Conservation (phyloP, 2,888 invertebrate species). For the Caenorhabditis sp. region DNA sequence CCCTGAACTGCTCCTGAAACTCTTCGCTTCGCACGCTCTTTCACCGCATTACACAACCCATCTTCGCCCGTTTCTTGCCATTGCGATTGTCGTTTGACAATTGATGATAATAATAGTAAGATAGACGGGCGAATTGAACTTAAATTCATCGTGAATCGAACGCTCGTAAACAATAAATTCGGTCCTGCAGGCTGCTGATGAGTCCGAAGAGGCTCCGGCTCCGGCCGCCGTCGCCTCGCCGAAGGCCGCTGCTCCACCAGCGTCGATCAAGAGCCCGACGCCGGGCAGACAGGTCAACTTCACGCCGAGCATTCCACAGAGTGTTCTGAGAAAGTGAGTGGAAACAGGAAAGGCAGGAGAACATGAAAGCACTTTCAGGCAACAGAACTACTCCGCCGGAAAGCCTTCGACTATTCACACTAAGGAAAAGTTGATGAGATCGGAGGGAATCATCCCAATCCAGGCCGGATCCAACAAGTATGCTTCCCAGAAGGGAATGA, state of each 20-base stretch:
- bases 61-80: slow-evolving; percentile 18
- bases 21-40: slow-evolving; percentile 7
- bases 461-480: slow-evolving; percentile 79
- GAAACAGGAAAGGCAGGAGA: neutral
- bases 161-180: neutral
- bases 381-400: slow-evolving; percentile 74
- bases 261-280: slow-evolving; percentile 70
- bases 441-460: slow-evolving; percentile 78
- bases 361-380: slow-evolving; percentile 54
- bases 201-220: slow-evolving; percentile 61
- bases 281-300: slow-evolving; percentile 63
- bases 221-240: slow-evolving; percentile 61
- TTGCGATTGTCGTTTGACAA: slow-evolving; percentile 32
- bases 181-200: slow-evolving; percentile 48
- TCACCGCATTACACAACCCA: slow-evolving; percentile 41
- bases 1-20: slow-evolving; percentile 28
- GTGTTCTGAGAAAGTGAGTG: slow-evolving; percentile 63
- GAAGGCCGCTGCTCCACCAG: slow-evolving; percentile 62
- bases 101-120: slow-evolving; percentile 42
- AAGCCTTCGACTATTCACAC: slow-evolving; percentile 76
- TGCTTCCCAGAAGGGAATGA: slow-evolving; percentile 79
- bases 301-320: slow-evolving; percentile 60
- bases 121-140: neutral
- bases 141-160: slow-evolving; percentile 9
- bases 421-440: slow-evolving; percentile 78